Evolutionary conservation across 2,797 vertebrate species (phyloP), one percentile per base, ranked within the genome.

Genomic region (Spatula versicolor): DNA sequence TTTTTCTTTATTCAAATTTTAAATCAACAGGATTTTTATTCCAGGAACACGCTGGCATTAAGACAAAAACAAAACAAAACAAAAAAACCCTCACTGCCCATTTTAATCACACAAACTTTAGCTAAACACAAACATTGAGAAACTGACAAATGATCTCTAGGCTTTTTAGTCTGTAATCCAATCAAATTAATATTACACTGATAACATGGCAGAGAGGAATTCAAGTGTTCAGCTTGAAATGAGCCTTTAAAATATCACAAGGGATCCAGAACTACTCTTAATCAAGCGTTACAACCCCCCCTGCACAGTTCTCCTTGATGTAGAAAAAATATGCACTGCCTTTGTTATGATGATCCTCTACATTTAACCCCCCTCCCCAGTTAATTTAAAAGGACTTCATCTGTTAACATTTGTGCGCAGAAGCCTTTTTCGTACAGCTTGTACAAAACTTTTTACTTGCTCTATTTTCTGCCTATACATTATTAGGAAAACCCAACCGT

Each of bases 21-120:
- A 96, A 96, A 97, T 96, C 92, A 97, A 97, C 90, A 95, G 95
- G 94, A 94, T 85, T 96, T 92, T 95, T 90, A 93, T 86, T 92
- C 86, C 71, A 88, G 92, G 76, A 96, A 95, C 71, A 95, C 0
- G 33, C 48, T 74, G 55, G 56, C 71, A 78, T 71, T 75, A 72
- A 86, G 78, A 83, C 33, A 58, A 41, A 41, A 41, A 41, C 41
- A 41, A 43, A 48, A 10, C 13, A 48, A 23, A 45, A 11, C 35
- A 43, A 60, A 7, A 28, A 54, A 72, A 41, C 17, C n/a, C 62
- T 43, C 16, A 59, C 2, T 21, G 43, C 48, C 28, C 26, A 85
- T 75, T 96, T 93, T 79, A 90, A 60, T 43, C 15, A 74, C 3
- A 6, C 18, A 86, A 96, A 94, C 71, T 90, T 90, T 8, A 84